Percentiles rank a stretch among this genome's conserved stretches.
Conservation (phyloP, 2,888 invertebrate genomes). For the Dryococelus australis region DNA sequence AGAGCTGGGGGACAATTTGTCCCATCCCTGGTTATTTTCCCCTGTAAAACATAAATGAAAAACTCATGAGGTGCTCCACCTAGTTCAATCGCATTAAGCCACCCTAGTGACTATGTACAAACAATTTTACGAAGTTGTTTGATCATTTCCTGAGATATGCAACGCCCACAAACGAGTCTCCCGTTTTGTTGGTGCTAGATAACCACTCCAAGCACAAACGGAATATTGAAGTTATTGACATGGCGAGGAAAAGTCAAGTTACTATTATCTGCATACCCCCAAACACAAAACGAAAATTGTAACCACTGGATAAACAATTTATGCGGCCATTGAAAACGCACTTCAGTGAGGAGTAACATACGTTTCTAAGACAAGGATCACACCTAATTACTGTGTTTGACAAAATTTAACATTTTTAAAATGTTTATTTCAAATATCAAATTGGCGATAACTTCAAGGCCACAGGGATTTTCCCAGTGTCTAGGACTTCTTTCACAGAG, state of each 20-base stretch:
- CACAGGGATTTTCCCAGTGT: constrained; percentile 25
- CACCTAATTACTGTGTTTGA: constrained; percentile 41
- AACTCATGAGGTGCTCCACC: constrained; percentile 48
- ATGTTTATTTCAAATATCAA: constrained; percentile 50
- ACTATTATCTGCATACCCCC: constrained; percentile 43
- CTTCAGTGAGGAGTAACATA: constrained; percentile 31
- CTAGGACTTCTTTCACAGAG: background rate
- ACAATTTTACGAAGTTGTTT: constrained; percentile 46
- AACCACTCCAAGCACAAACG: constrained; percentile 50
- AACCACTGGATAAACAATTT: constrained; percentile 17
- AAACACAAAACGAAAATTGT: background rate
- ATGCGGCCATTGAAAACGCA: constrained; percentile 28
- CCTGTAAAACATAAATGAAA: constrained; percentile 45
- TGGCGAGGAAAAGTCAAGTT: constrained; percentile 45
- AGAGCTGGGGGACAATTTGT: constrained; percentile 19
- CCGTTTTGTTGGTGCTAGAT: constrained; percentile 45
- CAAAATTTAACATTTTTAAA: constrained; percentile 48
- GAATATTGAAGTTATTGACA: constrained; percentile 47
- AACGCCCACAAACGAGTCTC: constrained; percentile 42
- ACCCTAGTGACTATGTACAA: constrained; percentile 44
- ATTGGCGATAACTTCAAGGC: constrained; percentile 48
- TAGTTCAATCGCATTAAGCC: constrained; percentile 45
- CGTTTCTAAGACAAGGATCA: constrained; percentile 23
- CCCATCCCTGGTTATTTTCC: constrained; percentile 43
- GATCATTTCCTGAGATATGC: constrained; percentile 47